Conservation (phyloP, 2,888 invertebrate species). For the Helobdella robusta region DNA sequence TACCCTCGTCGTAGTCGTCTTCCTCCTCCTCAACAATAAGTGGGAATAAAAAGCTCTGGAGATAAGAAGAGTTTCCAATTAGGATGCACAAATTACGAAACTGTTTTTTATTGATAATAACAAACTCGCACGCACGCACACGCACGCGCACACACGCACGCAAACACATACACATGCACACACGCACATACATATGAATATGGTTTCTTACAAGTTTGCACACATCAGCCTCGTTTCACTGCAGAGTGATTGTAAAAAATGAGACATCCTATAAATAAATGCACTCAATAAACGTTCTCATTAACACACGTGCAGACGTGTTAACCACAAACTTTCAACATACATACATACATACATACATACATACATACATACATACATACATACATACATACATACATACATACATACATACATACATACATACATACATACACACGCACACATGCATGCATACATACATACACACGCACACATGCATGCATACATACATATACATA, state of each 20-base stretch:
- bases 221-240: too few species aligned
- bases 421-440: constrained; percentile 24
- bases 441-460: constrained; percentile 15
- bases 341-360: constrained; percentile 15
- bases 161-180: not conserved
- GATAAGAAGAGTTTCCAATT: too few species aligned
- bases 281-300: not conserved
- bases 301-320: not conserved
- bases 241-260: too few species aligned
- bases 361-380: constrained; percentile 19
- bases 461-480: constrained; percentile 18
- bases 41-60: too few species aligned
- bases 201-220: too few species aligned
- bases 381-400: constrained; percentile 24
- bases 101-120: too few species aligned
- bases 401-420: constrained; percentile 21
- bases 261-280: not conserved
- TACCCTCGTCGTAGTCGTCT: too few species aligned
- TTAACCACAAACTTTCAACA: not conserved
- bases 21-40: too few species aligned
- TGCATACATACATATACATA: constrained; percentile 17
- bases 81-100: too few species aligned
- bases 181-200: not conserved
- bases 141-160: constrained; percentile 5
- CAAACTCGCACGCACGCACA: not conserved